Evolutionary conservation across 1,140 invertebrate genomes (phyloP).

Genomic region (Tenebrio molitor): DNA sequence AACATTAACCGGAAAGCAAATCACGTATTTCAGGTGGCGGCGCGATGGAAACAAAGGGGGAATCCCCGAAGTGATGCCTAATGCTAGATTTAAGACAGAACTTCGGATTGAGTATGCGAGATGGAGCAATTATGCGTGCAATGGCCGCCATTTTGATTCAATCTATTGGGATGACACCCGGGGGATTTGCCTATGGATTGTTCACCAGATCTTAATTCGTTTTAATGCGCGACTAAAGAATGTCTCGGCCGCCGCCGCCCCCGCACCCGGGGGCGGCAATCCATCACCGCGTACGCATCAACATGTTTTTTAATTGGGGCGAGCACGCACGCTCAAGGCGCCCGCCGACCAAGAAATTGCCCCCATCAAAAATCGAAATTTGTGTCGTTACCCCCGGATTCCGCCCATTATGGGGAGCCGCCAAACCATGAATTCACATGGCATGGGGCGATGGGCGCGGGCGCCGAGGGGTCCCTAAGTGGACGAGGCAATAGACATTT

Average conservation of each 20-base stretch:
- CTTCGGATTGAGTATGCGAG: slow-evolving; percentile 48
- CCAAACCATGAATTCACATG: slow-evolving; percentile 31
- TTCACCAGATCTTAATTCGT: slow-evolving; percentile 54
- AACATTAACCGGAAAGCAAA: slow-evolving; percentile 39
- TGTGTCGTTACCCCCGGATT: neutral
- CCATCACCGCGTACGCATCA: no score
- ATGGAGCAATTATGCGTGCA: slow-evolving; percentile 63
- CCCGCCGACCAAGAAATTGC: slow-evolving; percentile 4
- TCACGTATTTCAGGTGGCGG: slow-evolving; percentile 38
- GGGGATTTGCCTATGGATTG: slow-evolving; percentile 53
- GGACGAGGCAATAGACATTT: slow-evolving; percentile 17
- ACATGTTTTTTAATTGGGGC: neutral
- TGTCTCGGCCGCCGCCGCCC: neutral
- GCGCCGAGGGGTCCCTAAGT: no score
- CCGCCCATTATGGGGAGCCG: slow-evolving; percentile 1
- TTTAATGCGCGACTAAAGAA: slow-evolving; percentile 46
- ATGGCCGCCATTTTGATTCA: slow-evolving; percentile 63
- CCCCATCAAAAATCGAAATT: slow-evolving; percentile 1
- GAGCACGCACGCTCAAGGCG: neutral
- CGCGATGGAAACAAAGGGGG: slow-evolving; percentile 27
- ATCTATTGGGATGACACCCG: slow-evolving; percentile 63
- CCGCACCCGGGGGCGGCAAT: neutral
- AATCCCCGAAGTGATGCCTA: slow-evolving; percentile 50
- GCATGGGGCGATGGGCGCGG: neutral
- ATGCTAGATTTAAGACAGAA: slow-evolving; percentile 51